Evolutionary conservation across 53 echinoderm and acorn worm genomes (phyloP).

Genomic region (Hippasteria phrygiana): DNA sequence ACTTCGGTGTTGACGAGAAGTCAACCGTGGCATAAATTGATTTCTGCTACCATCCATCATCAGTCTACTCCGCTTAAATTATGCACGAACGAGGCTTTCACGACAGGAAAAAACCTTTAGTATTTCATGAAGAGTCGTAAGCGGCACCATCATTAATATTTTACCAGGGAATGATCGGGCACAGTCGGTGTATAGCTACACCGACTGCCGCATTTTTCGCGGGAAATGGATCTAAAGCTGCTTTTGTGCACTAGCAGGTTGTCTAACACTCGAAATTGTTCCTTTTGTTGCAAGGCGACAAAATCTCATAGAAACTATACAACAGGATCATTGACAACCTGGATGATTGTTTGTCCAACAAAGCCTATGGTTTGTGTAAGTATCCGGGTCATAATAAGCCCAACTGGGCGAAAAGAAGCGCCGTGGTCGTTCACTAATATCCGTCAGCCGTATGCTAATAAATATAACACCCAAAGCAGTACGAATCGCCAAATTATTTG

Average conservation of each 20-base stretch:
- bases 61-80: constrained; percentile 18
- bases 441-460: too few relatives aligned
- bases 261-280: not conserved
- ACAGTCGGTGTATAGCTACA: not conserved
- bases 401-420: not conserved
- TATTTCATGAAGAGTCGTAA: constrained; percentile 3
- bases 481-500: too few relatives aligned
- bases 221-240: not conserved
- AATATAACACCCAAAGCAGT: too few relatives aligned
- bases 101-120: constrained; percentile 4
- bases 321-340: too few relatives aligned
- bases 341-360: not conserved
- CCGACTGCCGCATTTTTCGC: not conserved
- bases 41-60: constrained; percentile 50
- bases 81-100: constrained; percentile 50
- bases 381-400: not conserved
- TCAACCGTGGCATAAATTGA: constrained; percentile 65
- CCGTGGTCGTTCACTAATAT: too few relatives aligned
- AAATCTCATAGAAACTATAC: not conserved
- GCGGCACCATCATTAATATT: constrained; percentile 45
- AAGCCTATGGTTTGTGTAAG: not conserved
- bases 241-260: not conserved
- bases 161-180: constrained; percentile 5
- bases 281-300: not conserved
- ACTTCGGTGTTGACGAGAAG: constrained; percentile 15